Percentiles rank a stretch among this genome's conserved stretches.
Conservation (phyloP, 2,797 vertebrate genomes). For the Pteropus rufus region DNA sequence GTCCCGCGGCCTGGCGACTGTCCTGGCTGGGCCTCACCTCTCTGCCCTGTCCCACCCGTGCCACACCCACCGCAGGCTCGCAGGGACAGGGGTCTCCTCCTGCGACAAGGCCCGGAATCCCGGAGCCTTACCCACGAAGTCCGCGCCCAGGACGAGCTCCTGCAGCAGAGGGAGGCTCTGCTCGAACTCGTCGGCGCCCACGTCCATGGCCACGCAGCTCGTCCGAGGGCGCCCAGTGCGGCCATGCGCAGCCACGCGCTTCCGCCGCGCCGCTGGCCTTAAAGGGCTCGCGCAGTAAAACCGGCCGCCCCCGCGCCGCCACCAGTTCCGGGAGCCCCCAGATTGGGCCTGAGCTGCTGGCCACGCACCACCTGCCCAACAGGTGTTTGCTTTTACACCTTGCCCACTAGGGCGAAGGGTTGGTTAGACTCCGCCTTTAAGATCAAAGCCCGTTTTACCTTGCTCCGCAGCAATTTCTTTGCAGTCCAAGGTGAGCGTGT, state of each 20-base stretch:
- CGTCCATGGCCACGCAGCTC: constrained; percentile 72
- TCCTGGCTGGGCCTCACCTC: neutral
- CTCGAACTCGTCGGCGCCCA: constrained; percentile 67
- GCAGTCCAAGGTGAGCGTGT: neutral
- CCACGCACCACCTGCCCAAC: neutral
- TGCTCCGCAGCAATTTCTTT: neutral
- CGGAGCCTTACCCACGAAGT: constrained; percentile 79
- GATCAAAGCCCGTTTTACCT: neutral
- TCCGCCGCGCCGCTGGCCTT: neutral
- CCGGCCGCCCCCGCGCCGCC: no score
- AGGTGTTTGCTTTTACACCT: neutral
- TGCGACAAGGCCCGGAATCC: fast-evolving
- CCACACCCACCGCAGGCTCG: fast-evolving
- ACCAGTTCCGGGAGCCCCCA: no score
- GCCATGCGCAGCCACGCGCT: neutral
- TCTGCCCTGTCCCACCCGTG: fast-evolving
- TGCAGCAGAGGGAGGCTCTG: constrained; percentile 60
- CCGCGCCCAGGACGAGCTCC: constrained; percentile 60
- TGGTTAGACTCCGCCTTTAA: neutral
- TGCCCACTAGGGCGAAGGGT: neutral
- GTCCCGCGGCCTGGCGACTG: neutral
- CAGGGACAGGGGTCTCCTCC: fast-evolving
- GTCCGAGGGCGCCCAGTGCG: neutral
- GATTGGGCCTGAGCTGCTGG: no score
- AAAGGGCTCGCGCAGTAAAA: neutral